phyloP scores from a whole-genome alignment of 2,797 vertebrate species.

The Zenarchopterus dispar region DNA sequence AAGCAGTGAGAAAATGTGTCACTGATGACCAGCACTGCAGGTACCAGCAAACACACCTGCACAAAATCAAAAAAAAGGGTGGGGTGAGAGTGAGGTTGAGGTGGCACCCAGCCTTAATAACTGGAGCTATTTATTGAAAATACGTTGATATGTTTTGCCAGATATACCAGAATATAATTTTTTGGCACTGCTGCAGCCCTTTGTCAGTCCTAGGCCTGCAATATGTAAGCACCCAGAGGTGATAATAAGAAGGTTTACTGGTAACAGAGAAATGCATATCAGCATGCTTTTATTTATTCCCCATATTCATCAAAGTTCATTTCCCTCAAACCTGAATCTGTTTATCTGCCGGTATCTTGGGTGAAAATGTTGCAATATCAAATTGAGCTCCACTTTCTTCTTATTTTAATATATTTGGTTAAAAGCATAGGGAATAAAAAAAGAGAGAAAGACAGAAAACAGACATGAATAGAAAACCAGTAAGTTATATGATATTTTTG shows the following conservation, averaged over 20 bases:
- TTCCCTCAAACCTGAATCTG: slow-evolving; percentile 28
- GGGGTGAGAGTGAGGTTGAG: no score
- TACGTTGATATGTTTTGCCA: no score
- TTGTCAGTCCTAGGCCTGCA: no score
- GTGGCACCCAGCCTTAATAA: no score
- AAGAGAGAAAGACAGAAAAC: not conserved
- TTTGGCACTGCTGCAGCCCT: no score
- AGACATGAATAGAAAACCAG: slow-evolving; percentile 13
- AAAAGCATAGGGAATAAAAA: slow-evolving; percentile 9
- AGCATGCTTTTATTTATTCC: slow-evolving; percentile 30
- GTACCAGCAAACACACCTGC: no score
- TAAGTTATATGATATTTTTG: not conserved
- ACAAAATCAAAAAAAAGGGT: no score
- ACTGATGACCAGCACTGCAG: no score
- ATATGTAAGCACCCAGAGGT: not conserved
- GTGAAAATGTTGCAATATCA: slow-evolving; percentile 37
- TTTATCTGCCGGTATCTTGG: slow-evolving; percentile 23
- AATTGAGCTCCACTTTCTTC: slow-evolving; percentile 20
- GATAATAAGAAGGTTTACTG: slow-evolving; percentile 31
- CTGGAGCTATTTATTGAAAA: no score
- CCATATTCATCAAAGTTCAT: slow-evolving; percentile 17
- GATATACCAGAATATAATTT: no score
- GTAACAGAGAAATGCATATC: slow-evolving; percentile 21
- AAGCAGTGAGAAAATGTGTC: no score
- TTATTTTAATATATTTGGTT: slow-evolving; percentile 39